Conservation (phyloP, 1,140 invertebrate genomes). For the Sitobion miscanthi region DNA sequence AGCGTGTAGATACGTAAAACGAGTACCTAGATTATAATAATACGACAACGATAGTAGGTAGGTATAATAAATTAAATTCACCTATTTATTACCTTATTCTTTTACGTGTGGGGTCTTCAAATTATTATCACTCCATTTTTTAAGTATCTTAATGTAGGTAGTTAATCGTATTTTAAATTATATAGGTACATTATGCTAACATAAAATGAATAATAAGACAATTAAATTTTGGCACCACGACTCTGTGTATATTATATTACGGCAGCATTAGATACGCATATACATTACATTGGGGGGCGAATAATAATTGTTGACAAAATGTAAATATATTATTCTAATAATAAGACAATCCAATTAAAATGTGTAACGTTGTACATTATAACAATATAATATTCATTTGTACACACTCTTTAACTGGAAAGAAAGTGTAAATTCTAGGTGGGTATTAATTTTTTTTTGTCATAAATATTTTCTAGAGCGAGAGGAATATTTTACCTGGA, state of each 20-base stretch:
- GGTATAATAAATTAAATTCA: too few species aligned
- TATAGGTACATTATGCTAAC: background rate
- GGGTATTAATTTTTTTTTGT: background rate
- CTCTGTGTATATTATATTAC: background rate
- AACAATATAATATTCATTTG: background rate
- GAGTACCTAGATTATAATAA: too few species aligned
- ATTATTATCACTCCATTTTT: background rate
- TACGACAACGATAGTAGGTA: too few species aligned
- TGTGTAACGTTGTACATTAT: background rate
- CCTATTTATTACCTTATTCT: background rate
- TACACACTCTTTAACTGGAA: background rate
- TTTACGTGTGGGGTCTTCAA: background rate
- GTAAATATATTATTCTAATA: background rate
- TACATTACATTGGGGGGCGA: background rate
- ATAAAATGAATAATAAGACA: background rate
- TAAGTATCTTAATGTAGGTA: background rate
- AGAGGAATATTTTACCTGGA: background rate
- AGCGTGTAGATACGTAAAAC: too few species aligned
- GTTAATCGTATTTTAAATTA: background rate
- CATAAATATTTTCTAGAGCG: background rate
- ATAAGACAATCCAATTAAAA: background rate
- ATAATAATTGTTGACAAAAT: background rate
- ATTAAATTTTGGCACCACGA: background rate
- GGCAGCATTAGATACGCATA: background rate
- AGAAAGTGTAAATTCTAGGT: background rate